phyloP scores from a whole-genome alignment of 2,797 vertebrate genomes.

The Smutsia gigantea region DNA sequence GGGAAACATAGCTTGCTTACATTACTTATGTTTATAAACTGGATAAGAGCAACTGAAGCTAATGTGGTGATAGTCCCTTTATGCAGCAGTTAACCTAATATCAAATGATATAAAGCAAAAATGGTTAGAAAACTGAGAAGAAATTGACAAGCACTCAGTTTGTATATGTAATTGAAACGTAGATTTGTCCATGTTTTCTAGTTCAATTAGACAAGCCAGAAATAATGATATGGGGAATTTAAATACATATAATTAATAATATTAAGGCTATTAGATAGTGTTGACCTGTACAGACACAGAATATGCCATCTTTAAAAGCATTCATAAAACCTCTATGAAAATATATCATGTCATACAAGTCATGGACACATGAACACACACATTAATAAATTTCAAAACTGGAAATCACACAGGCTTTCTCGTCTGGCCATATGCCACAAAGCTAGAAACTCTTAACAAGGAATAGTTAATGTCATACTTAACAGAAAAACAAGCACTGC shows the following conservation, averaged over 20 bases:
- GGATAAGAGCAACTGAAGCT: not conserved
- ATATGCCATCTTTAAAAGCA: not conserved
- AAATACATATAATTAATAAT: constrained; percentile 41
- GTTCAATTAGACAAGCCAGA: not conserved
- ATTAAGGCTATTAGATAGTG: not conserved
- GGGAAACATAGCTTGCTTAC: not conserved
- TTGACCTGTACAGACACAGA: not conserved
- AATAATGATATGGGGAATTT: constrained; percentile 6
- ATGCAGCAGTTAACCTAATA: constrained; percentile 35
- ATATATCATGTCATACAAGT: not conserved
- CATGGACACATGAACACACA: not conserved
- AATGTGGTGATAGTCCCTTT: constrained; percentile 14
- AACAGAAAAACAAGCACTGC: not conserved
- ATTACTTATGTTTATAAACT: constrained; percentile 47
- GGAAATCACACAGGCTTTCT: not conserved
- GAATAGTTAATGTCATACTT: not conserved
- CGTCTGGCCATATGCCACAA: not conserved
- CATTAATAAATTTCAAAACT: not conserved
- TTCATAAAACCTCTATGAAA: not conserved
- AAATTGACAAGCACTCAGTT: not conserved
- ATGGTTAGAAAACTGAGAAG: not conserved
- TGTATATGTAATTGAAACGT: not conserved
- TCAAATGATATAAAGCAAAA: constrained; percentile 39
- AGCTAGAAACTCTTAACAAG: not conserved
- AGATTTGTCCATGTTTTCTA: constrained; percentile 11